Base-by-base conservation (phyloP, 2,797 vertebrate genomes). In the Bovichtus diacanthus region DNA sequence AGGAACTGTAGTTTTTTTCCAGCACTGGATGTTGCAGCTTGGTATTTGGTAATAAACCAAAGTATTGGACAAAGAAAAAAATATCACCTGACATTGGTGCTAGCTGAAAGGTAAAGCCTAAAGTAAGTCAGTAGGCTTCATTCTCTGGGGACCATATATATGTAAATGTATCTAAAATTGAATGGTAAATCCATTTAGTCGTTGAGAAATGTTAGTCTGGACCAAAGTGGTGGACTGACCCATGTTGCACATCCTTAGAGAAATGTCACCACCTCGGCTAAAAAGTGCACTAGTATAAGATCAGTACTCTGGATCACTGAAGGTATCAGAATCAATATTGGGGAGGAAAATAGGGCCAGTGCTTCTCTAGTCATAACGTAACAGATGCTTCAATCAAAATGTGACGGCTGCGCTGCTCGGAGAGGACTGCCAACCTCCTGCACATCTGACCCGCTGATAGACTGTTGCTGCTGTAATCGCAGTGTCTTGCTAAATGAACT, bases 381-480 rank as follows among this genome's bases (percentile, higher is more conserved):
- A 60, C 31, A 76, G 76, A 69, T 76, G 61, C 61, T 73, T 78
- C 65, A 69, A 54, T 78, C 67, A 65, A 47, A 70, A 64, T 38
- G 46, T 68, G 62, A 41, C 13, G 18, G 23, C 76, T 21, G 49
- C 29, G 69, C 72, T 70, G 74, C 63, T 73, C 60, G 1, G 54
- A 66, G 64, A 51, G 23, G 16, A 55, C 55, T 12, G 68, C 67
- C 80, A 74, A 3, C 51, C 69, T 69, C 47, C 47, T 49, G 64
- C 65, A 70, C 72, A 27, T 80, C 46, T 85, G 87, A 89, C 84
- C 76, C 13, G 81, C 60, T 78, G 81, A 81, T 61, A 31, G 68
- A 74, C 61, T 70, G 82, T 19, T 54, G 66, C 66, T 70, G 56
- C 80, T 68, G 61, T 44, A 50, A 74, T 55, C 25, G 36, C 62